A percentile compares a stretch with the other conserved stretches of the same genome.
These are phyloP conservation scores for Rosalia funebris DNA, from an alignment of 2,888 invertebrate genomes.

Conservation along the genomic window DNA sequence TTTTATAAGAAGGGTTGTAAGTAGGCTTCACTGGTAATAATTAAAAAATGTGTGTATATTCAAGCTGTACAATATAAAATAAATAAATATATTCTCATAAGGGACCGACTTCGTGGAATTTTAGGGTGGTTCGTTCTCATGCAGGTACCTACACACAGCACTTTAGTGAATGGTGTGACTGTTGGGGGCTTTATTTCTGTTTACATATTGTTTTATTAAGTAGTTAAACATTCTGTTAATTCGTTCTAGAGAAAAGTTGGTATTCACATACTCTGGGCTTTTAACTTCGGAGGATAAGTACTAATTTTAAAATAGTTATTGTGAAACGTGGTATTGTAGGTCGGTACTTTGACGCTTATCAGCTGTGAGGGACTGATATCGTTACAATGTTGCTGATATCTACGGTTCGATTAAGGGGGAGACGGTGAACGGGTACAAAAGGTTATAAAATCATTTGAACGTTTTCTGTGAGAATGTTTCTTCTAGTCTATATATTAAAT, in stretches of 20 bases:
- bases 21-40: conserved; percentile 22
- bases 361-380: not conserved
- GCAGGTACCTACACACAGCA: conserved; percentile 41
- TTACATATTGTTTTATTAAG: conserved; percentile 40
- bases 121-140: conserved; percentile 37
- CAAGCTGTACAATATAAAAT: conserved; percentile 36
- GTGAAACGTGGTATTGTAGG: not conserved
- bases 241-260: not conserved
- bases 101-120: conserved; percentile 41
- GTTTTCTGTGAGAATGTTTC: no score
- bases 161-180: conserved; percentile 40
- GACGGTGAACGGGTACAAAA: not conserved
- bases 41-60: conserved; percentile 21
- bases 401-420: not conserved
- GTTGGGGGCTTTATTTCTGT: conserved; percentile 37
- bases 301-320: not conserved
- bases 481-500: no score
- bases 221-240: conserved; percentile 30
- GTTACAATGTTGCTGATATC: not conserved
- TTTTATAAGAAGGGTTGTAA: conserved; percentile 16
- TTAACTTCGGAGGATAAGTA: not conserved
- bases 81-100: conserved; percentile 43
- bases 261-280: not conserved
- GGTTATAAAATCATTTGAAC: no score
- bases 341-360: not conserved